Evolutionary conservation across 2,113 vertebrate genomes (phyloP).

Genomic region (Myotis brandtii): DNA sequence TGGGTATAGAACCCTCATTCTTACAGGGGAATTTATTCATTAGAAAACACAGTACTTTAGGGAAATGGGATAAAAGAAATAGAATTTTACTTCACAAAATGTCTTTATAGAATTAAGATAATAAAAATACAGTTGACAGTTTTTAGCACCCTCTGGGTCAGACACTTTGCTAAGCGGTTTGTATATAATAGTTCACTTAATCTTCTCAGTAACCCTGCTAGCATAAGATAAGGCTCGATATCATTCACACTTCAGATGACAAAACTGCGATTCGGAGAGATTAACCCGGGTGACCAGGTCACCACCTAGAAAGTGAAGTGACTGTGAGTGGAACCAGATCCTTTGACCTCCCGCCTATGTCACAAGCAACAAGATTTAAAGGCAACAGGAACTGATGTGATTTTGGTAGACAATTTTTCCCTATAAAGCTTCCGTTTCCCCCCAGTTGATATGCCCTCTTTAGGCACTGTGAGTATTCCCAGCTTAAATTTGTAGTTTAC

Average conservation of each 20-base stretch:
- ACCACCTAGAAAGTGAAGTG: neutral
- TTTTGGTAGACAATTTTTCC: neutral
- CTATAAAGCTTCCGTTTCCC: neutral
- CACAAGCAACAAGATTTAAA: neutral
- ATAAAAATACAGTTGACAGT: neutral
- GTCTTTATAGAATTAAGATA: neutral
- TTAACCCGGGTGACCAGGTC: neutral
- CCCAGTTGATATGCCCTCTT: neutral
- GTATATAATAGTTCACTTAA: neutral
- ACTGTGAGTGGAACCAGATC: neutral
- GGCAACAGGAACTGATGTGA: neutral
- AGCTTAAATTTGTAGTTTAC: neutral
- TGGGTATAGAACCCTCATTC: neutral
- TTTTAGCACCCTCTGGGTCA: neutral
- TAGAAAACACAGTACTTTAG: neutral
- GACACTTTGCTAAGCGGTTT: neutral
- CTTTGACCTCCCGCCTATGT: neutral
- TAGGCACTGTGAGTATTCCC: neutral
- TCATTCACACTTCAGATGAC: neutral
- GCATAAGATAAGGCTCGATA: neutral
- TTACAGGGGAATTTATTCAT: neutral
- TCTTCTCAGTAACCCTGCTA: neutral
- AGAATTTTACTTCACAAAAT: neutral
- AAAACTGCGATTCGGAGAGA: neutral
- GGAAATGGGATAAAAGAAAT: neutral